These are phyloP conservation scores for Dicyrtomina minuta DNA, from an alignment of 2,888 invertebrate genomes.

Conservation along the genomic window DNA sequence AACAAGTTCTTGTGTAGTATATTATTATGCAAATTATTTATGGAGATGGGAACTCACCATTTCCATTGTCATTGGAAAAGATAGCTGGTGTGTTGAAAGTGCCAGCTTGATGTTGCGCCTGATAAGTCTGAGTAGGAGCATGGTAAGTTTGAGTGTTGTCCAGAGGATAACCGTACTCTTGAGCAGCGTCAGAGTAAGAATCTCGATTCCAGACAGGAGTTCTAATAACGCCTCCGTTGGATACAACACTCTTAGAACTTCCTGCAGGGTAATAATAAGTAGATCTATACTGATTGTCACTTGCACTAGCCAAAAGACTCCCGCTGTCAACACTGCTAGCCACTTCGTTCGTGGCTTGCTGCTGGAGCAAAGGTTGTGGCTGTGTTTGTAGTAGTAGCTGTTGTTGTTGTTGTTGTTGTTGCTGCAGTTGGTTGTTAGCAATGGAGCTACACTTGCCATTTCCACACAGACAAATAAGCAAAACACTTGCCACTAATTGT, in stretches of 20 bases:
- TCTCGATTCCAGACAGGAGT: conserved; percentile 46
- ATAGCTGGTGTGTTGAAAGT: conserved; percentile 12
- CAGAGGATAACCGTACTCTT: conserved; percentile 45
- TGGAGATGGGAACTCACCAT: conserved; percentile 1
- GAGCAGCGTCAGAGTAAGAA: conserved; percentile 47
- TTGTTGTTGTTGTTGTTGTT: conserved; percentile 1
- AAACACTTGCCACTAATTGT: conserved; percentile 9
- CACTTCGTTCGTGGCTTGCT: background rate
- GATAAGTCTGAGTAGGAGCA: conserved; percentile 20
- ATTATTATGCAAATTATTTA: no score
- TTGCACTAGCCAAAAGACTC: conserved; percentile 30
- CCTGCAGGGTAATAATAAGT: conserved; percentile 26
- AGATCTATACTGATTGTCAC: conserved; percentile 32
- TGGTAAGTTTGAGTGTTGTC: conserved; percentile 22
- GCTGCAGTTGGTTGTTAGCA: background rate
- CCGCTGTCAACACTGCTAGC: background rate
- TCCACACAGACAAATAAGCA: background rate
- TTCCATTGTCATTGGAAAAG: conserved; percentile 27
- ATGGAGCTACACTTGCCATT: conserved; percentile 9
- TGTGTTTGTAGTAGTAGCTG: background rate
- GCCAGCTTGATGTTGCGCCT: conserved; percentile 10
- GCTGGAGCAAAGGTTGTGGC: background rate
- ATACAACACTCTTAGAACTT: background rate
- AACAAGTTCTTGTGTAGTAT: no score
- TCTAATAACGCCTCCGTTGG: conserved; percentile 3